Conservation (phyloP, 1,140 invertebrate genomes). For the Sitodiplosis mosellana region DNA sequence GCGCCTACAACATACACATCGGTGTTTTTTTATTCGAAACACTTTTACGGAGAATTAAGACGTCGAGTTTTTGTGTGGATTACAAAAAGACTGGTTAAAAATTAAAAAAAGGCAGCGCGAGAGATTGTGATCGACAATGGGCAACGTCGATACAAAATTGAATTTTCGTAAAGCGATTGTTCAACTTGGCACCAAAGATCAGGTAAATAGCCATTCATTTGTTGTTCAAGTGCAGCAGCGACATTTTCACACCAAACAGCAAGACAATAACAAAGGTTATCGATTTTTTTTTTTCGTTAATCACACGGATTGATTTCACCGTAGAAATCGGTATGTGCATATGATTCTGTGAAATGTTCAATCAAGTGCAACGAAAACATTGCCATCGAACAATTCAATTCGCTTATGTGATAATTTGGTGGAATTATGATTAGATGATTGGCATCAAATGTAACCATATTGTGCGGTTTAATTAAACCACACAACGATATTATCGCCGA, state of each 20-base stretch:
- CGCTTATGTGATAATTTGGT: not conserved
- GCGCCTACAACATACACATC: too few species aligned
- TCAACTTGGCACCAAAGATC: constrained; percentile 86
- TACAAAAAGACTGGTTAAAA: too few species aligned
- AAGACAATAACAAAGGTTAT: not conserved
- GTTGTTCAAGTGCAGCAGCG: constrained; percentile 6
- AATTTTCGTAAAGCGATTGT: constrained; percentile 96
- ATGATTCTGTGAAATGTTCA: not conserved
- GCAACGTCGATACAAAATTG: constrained; percentile 91
- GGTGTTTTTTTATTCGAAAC: too few species aligned
- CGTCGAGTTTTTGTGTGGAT: too few species aligned
- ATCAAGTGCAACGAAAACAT: not conserved
- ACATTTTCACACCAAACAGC: not conserved
- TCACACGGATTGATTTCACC: not conserved
- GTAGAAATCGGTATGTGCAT: not conserved
- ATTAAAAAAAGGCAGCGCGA: too few species aligned
- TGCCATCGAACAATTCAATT: not conserved
- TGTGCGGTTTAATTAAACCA: not conserved
- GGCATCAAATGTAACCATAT: not conserved
- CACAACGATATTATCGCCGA: not conserved
- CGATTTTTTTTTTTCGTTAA: not conserved
- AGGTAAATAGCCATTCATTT: constrained; percentile 57
- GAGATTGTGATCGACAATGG: constrained; percentile 48
- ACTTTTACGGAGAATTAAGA: too few species aligned
- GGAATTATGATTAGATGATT: too few species aligned